These are phyloP conservation scores for Tadarida brasiliensis DNA, from an alignment of 2,797 vertebrate genomes.

Conservation along the genomic window DNA sequence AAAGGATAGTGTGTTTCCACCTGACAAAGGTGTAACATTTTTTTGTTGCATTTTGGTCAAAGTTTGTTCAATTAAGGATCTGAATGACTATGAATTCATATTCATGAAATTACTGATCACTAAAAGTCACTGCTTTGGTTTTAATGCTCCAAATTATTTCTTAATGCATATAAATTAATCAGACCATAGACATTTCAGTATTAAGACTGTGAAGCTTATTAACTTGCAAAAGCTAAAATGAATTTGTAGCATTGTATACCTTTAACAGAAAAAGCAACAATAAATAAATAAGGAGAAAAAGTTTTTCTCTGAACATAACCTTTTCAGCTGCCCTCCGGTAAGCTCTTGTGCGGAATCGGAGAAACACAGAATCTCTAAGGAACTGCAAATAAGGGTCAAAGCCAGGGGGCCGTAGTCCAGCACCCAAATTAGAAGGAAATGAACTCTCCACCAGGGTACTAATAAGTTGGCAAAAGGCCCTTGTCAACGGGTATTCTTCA, in stretches of 20 bases:
- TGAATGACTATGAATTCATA: constrained; percentile 17
- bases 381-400: constrained; percentile 98
- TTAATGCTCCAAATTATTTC: constrained; percentile 34
- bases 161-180: constrained; percentile 17
- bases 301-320: constrained; percentile 86
- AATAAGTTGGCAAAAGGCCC: constrained; percentile 96
- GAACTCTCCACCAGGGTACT: constrained; percentile 96
- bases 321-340: constrained; percentile 97
- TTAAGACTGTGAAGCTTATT: neutral
- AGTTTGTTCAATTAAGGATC: constrained; percentile 34
- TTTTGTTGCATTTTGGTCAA: constrained; percentile 50
- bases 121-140: constrained; percentile 24
- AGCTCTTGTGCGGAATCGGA: constrained; percentile 98
- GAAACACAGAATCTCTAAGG: constrained; percentile 95
- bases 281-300: neutral
- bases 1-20: neutral
- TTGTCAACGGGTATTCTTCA: constrained; percentile 97
- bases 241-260: neutral
- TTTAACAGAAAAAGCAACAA: constrained; percentile 40
- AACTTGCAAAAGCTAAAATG: constrained; percentile 40
- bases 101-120: neutral
- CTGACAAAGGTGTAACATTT: neutral
- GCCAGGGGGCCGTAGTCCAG: constrained; percentile 95
- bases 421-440: constrained; percentile 96
- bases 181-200: neutral